These are phyloP conservation scores for Thaumetopoea pityocampa DNA, from an alignment of 1,140 invertebrate genomes.

Conservation along the genomic window DNA sequence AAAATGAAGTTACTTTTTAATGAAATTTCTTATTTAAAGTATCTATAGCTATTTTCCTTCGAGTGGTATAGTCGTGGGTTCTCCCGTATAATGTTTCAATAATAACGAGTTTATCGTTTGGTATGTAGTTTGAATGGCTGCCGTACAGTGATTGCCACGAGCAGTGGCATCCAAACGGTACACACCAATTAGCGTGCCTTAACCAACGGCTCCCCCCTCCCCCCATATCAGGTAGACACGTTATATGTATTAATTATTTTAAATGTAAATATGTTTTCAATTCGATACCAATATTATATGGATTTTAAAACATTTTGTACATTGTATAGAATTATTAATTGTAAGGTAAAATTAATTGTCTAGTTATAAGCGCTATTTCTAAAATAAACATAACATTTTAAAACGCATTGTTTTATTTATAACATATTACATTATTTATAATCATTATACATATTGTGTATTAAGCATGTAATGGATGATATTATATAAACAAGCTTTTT, in stretches of 20 bases:
- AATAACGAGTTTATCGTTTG: constrained; percentile 26
- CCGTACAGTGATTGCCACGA: constrained; percentile 4
- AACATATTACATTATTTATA: constrained; percentile 18
- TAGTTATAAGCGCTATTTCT: constrained; percentile 72
- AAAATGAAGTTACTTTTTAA: no score
- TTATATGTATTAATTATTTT: constrained; percentile 64
- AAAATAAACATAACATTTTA: constrained; percentile 76
- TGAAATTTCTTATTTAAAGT: no score
- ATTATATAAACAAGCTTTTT: no score
- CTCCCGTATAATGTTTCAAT: constrained; percentile 20
- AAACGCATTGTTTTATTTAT: constrained; percentile 66
- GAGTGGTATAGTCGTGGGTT: no score
- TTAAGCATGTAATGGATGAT: no score
- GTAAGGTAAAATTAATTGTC: constrained; percentile 76
- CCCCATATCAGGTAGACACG: constrained; percentile 67
- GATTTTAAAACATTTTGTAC: constrained; percentile 75
- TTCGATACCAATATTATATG: constrained; percentile 76
- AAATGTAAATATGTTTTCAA: constrained; percentile 74
- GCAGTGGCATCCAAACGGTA: constrained; percentile 32
- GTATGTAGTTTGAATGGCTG: constrained; percentile 12
- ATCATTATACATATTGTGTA: not conserved
- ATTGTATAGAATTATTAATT: constrained; percentile 78
- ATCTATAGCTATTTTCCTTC: no score
- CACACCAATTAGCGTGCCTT: constrained; percentile 64
- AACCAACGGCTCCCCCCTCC: constrained; percentile 64